These are phyloP conservation scores for Spicauda simplicius DNA, from an alignment of 2,888 invertebrate genomes.

Conservation along the genomic window DNA sequence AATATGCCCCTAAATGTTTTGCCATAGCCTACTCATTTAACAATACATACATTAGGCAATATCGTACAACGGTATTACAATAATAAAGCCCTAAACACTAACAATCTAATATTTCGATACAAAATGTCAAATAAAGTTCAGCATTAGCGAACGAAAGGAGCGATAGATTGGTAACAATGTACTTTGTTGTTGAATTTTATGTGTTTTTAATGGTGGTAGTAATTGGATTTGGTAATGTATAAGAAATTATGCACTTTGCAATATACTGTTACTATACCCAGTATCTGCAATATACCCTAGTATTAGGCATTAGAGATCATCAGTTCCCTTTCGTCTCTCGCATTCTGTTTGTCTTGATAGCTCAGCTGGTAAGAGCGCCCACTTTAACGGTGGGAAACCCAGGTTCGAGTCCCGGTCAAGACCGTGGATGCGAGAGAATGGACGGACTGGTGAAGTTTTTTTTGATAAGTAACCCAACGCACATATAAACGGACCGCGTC, in stretches of 20 bases:
- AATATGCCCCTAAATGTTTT: too few species aligned
- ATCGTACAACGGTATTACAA: too few species aligned
- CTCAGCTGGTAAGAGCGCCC: slow-evolving; percentile 82
- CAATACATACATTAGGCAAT: too few species aligned
- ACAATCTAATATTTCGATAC: neutral
- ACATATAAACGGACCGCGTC: neutral
- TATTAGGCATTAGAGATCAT: neutral
- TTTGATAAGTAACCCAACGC: neutral
- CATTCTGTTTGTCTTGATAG: slow-evolving; percentile 82
- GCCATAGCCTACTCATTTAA: too few species aligned
- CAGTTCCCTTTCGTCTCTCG: slow-evolving; percentile 51
- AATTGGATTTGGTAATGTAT: neutral
- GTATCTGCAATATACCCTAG: neutral
- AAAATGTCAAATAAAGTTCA: slow-evolving; percentile 50
- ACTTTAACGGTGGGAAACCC: slow-evolving; percentile 69
- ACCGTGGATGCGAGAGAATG: slow-evolving; percentile 67
- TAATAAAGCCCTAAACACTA: neutral
- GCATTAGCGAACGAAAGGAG: slow-evolving; percentile 51
- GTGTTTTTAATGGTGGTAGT: neutral
- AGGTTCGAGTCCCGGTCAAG: slow-evolving; percentile 84
- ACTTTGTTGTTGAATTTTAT: neutral
- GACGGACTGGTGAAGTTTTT: slow-evolving; percentile 44
- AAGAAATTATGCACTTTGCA: neutral
- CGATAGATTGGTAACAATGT: slow-evolving; percentile 51
- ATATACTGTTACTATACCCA: too few species aligned